Conservation (phyloP, 2,113 vertebrate genomes). For the Emydura subglobosa region DNA sequence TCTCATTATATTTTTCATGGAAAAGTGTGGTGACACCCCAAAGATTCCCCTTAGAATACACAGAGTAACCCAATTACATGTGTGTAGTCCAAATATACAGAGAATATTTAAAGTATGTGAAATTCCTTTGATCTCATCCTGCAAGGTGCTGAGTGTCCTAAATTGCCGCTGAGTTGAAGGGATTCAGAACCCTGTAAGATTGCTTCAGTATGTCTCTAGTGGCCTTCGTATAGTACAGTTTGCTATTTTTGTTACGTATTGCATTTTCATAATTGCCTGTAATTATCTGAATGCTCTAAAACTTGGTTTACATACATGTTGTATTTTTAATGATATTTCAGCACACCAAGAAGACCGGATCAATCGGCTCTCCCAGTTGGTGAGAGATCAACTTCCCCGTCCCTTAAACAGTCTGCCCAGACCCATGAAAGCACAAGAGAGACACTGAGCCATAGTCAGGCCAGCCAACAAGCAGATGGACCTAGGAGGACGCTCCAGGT, state of each 20-base stretch:
- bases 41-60: background rate
- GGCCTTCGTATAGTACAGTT: rapidly evolving
- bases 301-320: background rate
- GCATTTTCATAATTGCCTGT: background rate
- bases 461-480: conserved; percentile 59
- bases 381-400: conserved; percentile 76
- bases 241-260: background rate
- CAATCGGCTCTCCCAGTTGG: conserved; percentile 73
- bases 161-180: background rate
- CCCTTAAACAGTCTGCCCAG: conserved; percentile 62
- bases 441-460: conserved; percentile 74
- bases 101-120: background rate
- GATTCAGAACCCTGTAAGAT: background rate
- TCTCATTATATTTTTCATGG: background rate
- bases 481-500: conserved; percentile 80
- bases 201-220: background rate
- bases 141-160: background rate
- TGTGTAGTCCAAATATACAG: background rate
- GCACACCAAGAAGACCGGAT: conserved; percentile 77
- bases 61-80: conserved; percentile 10
- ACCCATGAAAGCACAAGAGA: conserved; percentile 75
- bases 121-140: background rate
- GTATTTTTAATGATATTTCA: conserved; percentile 76
- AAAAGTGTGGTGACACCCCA: background rate
- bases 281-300: background rate